These are phyloP conservation scores for Sinhomidia bicolor DNA, from an alignment of 2,888 invertebrate species.

Conservation along the genomic window DNA sequence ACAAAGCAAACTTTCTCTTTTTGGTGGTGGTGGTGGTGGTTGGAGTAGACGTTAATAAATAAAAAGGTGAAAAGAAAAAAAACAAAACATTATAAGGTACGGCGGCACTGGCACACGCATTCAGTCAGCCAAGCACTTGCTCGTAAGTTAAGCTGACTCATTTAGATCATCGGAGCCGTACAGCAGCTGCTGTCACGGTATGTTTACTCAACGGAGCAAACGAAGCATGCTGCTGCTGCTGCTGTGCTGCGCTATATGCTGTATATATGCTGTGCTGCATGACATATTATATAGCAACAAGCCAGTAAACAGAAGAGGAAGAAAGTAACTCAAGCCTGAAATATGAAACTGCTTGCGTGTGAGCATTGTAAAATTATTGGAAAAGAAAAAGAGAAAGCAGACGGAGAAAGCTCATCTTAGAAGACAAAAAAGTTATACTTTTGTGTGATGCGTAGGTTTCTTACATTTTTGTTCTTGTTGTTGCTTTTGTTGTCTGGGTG, in stretches of 20 bases:
- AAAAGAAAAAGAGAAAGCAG: not conserved
- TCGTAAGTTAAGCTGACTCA: not conserved
- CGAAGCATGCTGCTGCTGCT: too few relatives aligned
- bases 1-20: too few relatives aligned
- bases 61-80: slow-evolving; percentile 34
- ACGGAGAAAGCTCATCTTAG: too few relatives aligned
- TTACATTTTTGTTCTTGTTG: not conserved
- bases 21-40: not conserved
- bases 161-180: not conserved
- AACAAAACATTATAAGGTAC: too few relatives aligned
- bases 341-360: slow-evolving; percentile 36
- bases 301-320: not conserved
- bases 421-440: too few relatives aligned
- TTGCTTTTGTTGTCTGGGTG: not conserved
- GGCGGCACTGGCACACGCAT: too few relatives aligned
- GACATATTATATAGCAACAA: too few relatives aligned
- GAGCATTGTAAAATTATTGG: not conserved
- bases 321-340: slow-evolving; percentile 29
- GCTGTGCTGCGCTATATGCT: too few relatives aligned
- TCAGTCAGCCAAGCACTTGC: too few relatives aligned
- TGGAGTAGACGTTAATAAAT: slow-evolving; percentile 3
- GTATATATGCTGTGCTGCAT: too few relatives aligned
- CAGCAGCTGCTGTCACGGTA: slow-evolving; percentile 38
- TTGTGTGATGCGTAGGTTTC: too few relatives aligned
- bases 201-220: slow-evolving; percentile 30